Conservation (phyloP, 2,113 vertebrate genomes). For the Panurus biarmicus region DNA sequence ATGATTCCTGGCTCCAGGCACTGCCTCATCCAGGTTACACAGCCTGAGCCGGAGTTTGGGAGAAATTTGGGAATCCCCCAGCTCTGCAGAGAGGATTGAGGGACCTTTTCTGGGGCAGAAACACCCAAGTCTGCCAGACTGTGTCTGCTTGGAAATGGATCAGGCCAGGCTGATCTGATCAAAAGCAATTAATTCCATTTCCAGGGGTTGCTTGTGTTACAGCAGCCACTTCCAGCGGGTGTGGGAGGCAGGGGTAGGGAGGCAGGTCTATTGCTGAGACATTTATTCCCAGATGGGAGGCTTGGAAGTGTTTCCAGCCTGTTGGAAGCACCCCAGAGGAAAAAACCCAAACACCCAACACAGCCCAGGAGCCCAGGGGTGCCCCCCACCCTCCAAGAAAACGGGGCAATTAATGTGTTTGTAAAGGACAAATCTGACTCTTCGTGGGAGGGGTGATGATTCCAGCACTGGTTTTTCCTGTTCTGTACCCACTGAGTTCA, state of each 20-base stretch:
- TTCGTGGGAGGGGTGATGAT: not conserved
- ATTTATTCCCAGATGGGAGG: not conserved
- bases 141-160: not conserved
- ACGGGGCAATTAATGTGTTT: not conserved
- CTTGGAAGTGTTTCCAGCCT: not conserved
- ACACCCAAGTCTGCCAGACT: not conserved
- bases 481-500: not conserved
- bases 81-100: not conserved
- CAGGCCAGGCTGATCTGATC: not conserved
- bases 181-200: not conserved
- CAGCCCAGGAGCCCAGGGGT: fast-evolving
- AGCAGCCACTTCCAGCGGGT: not conserved
- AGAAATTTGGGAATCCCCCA: not conserved
- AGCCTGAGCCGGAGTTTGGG: not conserved
- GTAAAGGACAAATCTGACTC: not conserved
- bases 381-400: not conserved
- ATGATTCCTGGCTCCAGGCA: fast-evolving
- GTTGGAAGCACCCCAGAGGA: not conserved
- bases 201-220: not conserved
- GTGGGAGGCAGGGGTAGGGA: not conserved
- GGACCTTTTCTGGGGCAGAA: not conserved
- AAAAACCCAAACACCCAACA: not conserved
- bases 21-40: not conserved
- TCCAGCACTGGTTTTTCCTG: not conserved
- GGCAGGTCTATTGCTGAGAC: not conserved